Conservation (phyloP, 2,113 vertebrate species). For the Pyrgilauda ruficollis region DNA sequence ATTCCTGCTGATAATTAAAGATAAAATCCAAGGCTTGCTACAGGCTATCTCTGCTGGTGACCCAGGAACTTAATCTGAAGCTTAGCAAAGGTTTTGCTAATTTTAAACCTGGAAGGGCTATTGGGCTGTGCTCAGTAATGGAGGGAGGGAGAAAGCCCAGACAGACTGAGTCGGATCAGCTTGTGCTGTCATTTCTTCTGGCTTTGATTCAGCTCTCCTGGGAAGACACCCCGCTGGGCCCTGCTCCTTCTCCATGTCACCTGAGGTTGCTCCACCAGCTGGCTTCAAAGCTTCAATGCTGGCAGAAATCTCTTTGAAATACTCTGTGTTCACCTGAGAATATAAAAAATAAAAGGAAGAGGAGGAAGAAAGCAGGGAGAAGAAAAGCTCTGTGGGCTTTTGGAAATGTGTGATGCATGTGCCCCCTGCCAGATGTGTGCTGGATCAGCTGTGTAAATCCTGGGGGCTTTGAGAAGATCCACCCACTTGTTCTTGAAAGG, state of each 20-base stretch:
- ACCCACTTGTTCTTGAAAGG: background rate
- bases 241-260: background rate
- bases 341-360: background rate
- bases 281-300: conserved; percentile 25
- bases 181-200: conserved; percentile 27
- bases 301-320: conserved; percentile 26
- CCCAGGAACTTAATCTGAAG: conserved; percentile 21
- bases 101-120: conserved; percentile 11
- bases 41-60: conserved; percentile 18
- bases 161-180: background rate
- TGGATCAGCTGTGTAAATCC: background rate
- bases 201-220: conserved; percentile 24
- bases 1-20: background rate
- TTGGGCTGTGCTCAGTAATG: background rate
- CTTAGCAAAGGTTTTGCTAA: conserved; percentile 26
- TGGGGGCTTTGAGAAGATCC: background rate
- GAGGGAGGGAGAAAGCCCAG: background rate
- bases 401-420: background rate
- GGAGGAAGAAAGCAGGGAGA: background rate
- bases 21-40: conserved; percentile 20
- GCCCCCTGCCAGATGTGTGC: background rate
- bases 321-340: background rate
- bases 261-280: background rate
- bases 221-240: background rate
- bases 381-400: background rate